Evolutionary conservation across 2,888 invertebrate genomes (phyloP), one percentile per base, ranked within the genome.

Genomic region (Dendrolimus houi): DNA sequence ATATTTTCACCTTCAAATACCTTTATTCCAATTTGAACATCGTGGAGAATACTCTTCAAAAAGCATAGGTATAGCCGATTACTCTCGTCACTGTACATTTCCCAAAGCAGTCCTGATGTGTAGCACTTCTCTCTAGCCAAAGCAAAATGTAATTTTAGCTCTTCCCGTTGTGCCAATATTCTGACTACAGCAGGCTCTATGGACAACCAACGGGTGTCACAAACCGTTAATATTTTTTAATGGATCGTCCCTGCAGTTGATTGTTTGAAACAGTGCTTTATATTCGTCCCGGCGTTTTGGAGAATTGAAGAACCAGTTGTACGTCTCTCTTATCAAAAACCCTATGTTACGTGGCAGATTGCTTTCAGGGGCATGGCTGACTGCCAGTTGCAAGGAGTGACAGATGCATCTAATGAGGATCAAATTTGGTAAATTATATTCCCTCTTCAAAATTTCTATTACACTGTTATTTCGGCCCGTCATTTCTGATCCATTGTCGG

Each of bases 401-500:
- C 69, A 71, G 40, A 64, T 55, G 58, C 68, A 69, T 59, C 64
- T 53, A 8, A 69, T 58, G 0, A 70, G 54, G 53, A 74, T 64
- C 47, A 75, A 63, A 59, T 70, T 62, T 9, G 61, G 63, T 52
- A 70, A 41, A 42, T 59, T 56, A 60, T 65, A 52, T 53, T 67
- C 58, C 40, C 56, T 65, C 62, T 70, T 67, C 10, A 74, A 55
- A n/a, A 69, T 65, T 57, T 52, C 57, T 56, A 65, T 54, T 6
- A 77, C 72, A 9, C 75, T 62, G 56, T 72, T 71, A 57, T 72
- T 64, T 1, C 58, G 14, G 1, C 75, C 73, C 13, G 67, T 70
- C 76, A 77, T 74, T 2, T 72, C 72, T 10, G 71, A 62, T 1
- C 76, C 77, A 63, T 77, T 77, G 53, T 75, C 75, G 1, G 70